Evolutionary conservation across 2,113 vertebrate genomes (phyloP), one percentile per base, ranked within the genome.

Genomic region (Tenebrosternarchus preto): DNA sequence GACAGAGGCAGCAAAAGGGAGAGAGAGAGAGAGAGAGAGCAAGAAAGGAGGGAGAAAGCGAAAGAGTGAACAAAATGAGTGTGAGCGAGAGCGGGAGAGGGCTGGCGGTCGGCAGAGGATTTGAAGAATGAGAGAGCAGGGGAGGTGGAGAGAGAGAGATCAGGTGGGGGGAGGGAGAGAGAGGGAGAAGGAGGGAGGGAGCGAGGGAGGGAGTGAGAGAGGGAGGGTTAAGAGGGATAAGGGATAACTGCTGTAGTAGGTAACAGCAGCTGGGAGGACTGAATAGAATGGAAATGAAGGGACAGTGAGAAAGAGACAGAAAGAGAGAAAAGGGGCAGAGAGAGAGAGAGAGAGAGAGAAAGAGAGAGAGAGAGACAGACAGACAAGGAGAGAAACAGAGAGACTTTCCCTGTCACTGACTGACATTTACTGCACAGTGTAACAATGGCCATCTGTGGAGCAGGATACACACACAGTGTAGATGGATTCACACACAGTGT

Each of bases 341-440:
- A 85, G 63, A 56, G 77, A 63, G 31, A 43, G 55, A 50, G 43
- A 46, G 63, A 82, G 59, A 64, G 76, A 81, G 82, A 86, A 77
- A 36, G 80, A 76, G 82, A 69, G 82, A 67, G 84, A 56, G 72
- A 22, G 67, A 53, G 53, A 24, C 46, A 74, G 55, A 74, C 1
- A 50, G 57, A 63, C 15, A 69, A 27, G 59, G 72, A 88, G 81
- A 61, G 87, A 71, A 93, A 93, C 92, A 92, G 92, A 90, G 90
- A 83, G 88, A 94, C 93, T 95, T 72, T 94, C 93, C 95, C 94
- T 91, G 95, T 96, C 93, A 94, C 90, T 92, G 92, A 93, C 46
- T 94, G 94, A 95, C 95, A 95, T 95, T 96, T 94, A 94, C 94
- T 92, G 94, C 94, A 93, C 94, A 94, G 94, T 93, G 95, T 92